Percentiles rank a stretch among this genome's conserved stretches.
phyloP scores from a whole-genome alignment of 1,140 invertebrate genomes.

The Goniozus legneri region DNA sequence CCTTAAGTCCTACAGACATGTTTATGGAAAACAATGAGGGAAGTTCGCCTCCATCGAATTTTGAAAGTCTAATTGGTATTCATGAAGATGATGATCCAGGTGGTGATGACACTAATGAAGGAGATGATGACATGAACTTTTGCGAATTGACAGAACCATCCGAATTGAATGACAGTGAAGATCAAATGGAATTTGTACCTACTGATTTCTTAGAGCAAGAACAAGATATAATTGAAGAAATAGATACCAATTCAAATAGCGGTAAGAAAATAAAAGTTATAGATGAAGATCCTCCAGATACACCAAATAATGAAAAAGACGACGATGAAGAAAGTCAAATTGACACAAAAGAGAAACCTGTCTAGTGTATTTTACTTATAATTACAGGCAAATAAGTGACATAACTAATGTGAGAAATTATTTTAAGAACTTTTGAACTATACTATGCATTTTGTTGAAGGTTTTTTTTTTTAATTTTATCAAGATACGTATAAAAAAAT shows the following conservation, averaged over 20 bases:
- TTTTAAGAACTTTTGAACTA: conserved; percentile 5
- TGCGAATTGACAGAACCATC: conserved; percentile 32
- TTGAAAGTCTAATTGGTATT: conserved; percentile 37
- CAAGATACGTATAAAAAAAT: conserved; percentile 4
- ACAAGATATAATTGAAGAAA: conserved; percentile 48
- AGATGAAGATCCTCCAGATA: conserved; percentile 17
- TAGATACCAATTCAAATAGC: conserved; percentile 34
- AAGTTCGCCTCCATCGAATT: conserved; percentile 26
- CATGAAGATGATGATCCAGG: conserved; percentile 46
- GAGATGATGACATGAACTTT: conserved; percentile 27
- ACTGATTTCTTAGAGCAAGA: conserved; percentile 51
- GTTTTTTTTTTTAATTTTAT: conserved; percentile 5
- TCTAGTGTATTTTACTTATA: conserved; percentile 5
- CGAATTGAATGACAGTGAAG: conserved; percentile 42
- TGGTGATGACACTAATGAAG: conserved; percentile 25
- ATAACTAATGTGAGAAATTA: conserved; percentile 19
- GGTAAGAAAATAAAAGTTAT: conserved; percentile 23
- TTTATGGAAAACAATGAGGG: conserved; percentile 36
- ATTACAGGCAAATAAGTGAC: conserved; percentile 8
- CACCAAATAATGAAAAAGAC: conserved; percentile 25
- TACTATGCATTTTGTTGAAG: conserved; percentile 3
- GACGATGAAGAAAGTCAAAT: conserved; percentile 19
- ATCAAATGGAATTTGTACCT: conserved; percentile 52
- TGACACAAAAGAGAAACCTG: conserved; percentile 19
- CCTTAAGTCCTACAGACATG: conserved; percentile 45